Conservation (phyloP, 2,113 vertebrate genomes). For the Recurvirostra avosetta region DNA sequence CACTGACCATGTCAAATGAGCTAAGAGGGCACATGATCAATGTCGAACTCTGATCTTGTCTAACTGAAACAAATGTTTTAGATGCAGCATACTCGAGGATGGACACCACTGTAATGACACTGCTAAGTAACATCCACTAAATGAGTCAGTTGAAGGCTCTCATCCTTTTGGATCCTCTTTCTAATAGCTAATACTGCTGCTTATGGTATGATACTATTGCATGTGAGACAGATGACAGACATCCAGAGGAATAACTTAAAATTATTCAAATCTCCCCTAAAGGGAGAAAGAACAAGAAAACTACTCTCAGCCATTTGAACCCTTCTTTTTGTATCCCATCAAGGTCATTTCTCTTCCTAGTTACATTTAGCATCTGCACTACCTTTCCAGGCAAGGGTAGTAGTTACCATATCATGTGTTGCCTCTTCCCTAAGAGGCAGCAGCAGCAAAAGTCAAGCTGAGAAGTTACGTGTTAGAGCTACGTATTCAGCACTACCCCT, state of each 20-base stretch:
- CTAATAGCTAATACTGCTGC: neutral
- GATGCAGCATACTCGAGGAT: neutral
- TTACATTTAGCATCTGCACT: neutral
- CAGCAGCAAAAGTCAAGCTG: neutral
- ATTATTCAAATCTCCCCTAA: neutral
- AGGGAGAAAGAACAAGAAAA: neutral
- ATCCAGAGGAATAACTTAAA: neutral
- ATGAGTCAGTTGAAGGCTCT: neutral
- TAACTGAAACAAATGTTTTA: neutral
- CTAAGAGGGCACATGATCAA: neutral
- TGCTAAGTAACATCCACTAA: neutral
- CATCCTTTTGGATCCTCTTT: neutral
- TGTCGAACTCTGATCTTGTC: neutral
- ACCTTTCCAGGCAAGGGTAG: neutral
- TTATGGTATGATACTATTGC: neutral
- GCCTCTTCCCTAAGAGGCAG: neutral
- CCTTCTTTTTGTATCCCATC: rapidly evolving
- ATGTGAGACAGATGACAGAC: neutral
- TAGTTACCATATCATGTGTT: neutral
- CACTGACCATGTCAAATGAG: neutral
- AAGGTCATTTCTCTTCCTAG: neutral
- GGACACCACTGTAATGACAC: neutral
- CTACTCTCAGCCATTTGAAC: neutral
- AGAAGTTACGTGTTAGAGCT: neutral
- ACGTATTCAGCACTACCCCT: neutral